These are phyloP conservation scores for Tenthredo mesomela DNA, from an alignment of 2,888 invertebrate genomes.

Conservation along the genomic window DNA sequence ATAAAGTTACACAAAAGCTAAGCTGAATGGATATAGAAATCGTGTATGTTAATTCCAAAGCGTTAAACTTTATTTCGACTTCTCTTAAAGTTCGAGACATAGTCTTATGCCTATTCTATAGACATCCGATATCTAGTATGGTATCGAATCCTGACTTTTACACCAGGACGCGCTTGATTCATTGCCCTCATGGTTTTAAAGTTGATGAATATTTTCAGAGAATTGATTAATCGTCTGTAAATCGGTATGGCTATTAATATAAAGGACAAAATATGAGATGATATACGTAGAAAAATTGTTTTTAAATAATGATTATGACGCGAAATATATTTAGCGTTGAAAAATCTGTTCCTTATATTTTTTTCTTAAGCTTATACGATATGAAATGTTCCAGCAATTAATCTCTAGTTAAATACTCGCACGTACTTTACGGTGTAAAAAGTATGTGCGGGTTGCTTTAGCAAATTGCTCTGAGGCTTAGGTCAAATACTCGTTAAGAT, in stretches of 20 bases:
- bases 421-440: background rate
- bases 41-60: background rate
- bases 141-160: background rate
- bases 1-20: background rate
- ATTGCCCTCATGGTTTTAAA: background rate
- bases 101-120: no score
- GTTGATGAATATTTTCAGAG: background rate
- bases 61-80: background rate
- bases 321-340: background rate
- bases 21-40: background rate
- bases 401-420: background rate
- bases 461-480: conserved; percentile 25
- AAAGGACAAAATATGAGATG: background rate
- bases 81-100: background rate
- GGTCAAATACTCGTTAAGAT: conserved; percentile 29
- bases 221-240: conserved; percentile 8
- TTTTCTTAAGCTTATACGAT: background rate
- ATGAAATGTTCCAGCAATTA: conserved; percentile 11
- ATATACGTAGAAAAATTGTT: background rate
- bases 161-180: background rate
- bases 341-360: background rate
- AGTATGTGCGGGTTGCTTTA: background rate
- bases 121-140: background rate
- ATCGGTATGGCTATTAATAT: background rate
- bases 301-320: background rate